Conservation (phyloP, 2,888 invertebrate genomes). For the Taphrorychus bicolor region DNA sequence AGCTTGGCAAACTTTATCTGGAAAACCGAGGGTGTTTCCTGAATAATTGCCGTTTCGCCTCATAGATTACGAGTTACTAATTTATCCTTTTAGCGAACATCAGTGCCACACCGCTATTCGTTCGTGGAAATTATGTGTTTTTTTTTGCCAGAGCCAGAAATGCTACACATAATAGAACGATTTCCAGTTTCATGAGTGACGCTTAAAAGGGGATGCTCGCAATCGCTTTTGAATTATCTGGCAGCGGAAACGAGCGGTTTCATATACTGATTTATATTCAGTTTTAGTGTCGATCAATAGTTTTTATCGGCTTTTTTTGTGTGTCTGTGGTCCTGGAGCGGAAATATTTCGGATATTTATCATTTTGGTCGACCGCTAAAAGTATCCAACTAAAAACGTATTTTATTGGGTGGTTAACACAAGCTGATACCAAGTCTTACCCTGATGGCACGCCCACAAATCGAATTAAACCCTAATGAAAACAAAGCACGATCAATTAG, state of each 20-base stretch:
- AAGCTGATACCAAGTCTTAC: no score
- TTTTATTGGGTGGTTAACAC: background rate
- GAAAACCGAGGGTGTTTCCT: background rate
- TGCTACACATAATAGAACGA: background rate
- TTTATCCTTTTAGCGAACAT: no score
- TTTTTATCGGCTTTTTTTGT: background rate
- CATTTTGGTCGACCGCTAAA: background rate
- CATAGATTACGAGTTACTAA: no score
- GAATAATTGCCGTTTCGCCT: no score
- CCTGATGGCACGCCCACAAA: no score
- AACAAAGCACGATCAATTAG: no score
- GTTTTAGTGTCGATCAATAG: background rate
- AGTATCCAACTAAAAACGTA: no score
- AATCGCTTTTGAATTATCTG: background rate
- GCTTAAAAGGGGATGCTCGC: background rate
- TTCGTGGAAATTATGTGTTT: no score
- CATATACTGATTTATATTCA: background rate
- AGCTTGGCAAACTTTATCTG: background rate
- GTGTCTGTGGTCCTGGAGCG: background rate
- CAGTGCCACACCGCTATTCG: no score
- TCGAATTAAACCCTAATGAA: no score
- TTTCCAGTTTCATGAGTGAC: background rate
- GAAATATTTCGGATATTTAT: background rate
- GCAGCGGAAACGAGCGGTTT: background rate
- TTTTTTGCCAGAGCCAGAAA: background rate